phyloP scores from a whole-genome alignment of 1,140 invertebrate genomes.

The Cecropterus lyciades region DNA sequence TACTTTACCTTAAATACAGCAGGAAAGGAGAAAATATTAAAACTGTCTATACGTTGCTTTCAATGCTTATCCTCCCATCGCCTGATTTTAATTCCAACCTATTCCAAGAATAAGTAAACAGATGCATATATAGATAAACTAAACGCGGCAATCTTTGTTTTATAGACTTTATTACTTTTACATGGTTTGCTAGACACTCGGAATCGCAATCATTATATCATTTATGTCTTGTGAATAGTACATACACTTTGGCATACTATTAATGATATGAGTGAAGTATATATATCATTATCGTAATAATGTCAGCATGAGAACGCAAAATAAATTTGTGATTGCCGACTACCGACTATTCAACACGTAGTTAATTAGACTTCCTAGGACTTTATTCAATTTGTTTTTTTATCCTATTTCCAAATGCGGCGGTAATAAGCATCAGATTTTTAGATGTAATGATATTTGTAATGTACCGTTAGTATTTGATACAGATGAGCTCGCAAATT shows the following conservation, averaged over 20 bases:
- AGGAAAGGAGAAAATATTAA: too few relatives aligned
- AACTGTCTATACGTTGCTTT: too few relatives aligned
- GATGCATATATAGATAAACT: slow-evolving; percentile 5
- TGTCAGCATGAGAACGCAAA: slow-evolving; percentile 28
- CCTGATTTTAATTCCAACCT: slow-evolving; percentile 3
- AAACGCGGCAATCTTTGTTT: slow-evolving; percentile 3
- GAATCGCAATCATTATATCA: neutral
- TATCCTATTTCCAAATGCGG: slow-evolving; percentile 9
- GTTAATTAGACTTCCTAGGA: slow-evolving; percentile 25
- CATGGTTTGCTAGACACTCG: neutral
- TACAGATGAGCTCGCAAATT: slow-evolving; percentile 31
- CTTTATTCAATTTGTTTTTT: slow-evolving; percentile 20
- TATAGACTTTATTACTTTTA: neutral
- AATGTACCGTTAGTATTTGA: slow-evolving; percentile 30
- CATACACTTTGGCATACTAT: neutral
- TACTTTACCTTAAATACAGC: too few relatives aligned
- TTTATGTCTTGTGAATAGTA: neutral
- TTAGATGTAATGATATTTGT: slow-evolving; percentile 25
- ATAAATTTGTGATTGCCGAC: slow-evolving; percentile 12
- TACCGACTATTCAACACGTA: slow-evolving; percentile 18
- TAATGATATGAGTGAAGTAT: neutral
- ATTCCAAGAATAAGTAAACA: neutral
- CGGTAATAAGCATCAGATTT: slow-evolving; percentile 8
- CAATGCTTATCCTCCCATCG: neutral
- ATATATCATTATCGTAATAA: slow-evolving; percentile 17